Base-by-base conservation (phyloP, 2,113 vertebrate genomes). In the Syrmaticus mikado region DNA sequence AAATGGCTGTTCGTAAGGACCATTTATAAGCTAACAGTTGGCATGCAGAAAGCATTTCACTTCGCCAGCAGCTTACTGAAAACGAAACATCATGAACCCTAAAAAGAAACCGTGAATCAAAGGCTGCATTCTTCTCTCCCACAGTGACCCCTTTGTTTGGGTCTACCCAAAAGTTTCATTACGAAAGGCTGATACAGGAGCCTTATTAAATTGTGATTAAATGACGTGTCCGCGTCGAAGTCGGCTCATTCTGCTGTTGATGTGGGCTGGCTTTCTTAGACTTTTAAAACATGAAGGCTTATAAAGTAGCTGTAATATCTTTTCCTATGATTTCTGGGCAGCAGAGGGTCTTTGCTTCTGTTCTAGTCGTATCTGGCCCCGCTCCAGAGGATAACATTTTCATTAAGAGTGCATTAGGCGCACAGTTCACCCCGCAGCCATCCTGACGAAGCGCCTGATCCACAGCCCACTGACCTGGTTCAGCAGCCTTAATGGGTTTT, bases 161-260 rank as follows among this genome's bases (percentile, higher is more conserved):
- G 60, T 78, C 90, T 93, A 71, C 89, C 80, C 90, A 48, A 86
- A 97, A 94, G 84, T 89, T 96, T 94, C 90, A 86, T 97, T 95
- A 96, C 19, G 6, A 94, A 93, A 75, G 90, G 61, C 84, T 87
- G 86, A 96, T 94, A 94, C 91, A 96, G 94, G 94, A 96, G 85
- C 86, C 85, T 97, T 97, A 97, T 94, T 97, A 96, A 97, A 96
- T 41, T 89, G 94, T 93, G 91, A 92, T 95, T 94, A 93, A 94
- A 93, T 96, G 93, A 94, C 79, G 66, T 94, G 78, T 83, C 94
- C n/a, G 0, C 4, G 5, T 21, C 74, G 79, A 73, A 53, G 87
- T 17, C 67, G 45, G 75, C 82, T 89, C 41, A 5, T 70, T 85
- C 91, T 8, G 45, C 92, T 58, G 94, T 91, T 91, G 92, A 93